Base-by-base conservation (phyloP, 2,797 vertebrate species). In the Glossophaga mutica region DNA sequence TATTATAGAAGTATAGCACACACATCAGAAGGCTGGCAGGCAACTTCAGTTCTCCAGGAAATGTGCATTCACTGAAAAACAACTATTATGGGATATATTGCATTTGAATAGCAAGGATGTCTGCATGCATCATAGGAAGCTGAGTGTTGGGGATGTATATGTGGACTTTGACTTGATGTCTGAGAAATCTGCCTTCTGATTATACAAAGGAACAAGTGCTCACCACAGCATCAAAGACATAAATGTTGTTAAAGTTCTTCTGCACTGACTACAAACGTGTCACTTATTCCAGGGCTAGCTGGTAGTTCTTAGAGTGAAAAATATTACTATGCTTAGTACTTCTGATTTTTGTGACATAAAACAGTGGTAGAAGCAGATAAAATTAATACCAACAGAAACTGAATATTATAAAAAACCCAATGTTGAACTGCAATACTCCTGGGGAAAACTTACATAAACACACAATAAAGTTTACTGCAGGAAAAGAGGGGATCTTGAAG, bases 31-130 rank as follows among this genome's bases (percentile, higher is more conserved):
- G 37, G 5, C 2, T 50, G 83, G 6, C 34, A 57, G 24, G 21
- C 9, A 71, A 68, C 22, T 2, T 32, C 42, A n/a, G 0, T 86
- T 89, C 48, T 70, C 52, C 7, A 92, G 70, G 24, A 92, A 93
- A 46, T 79, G 62, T 83, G 39, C 10, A 55, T 91, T 87, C 29
- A 57, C n/a, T 86, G 77, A 82, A 96, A 96, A 95, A 92, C 73
- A 91, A 92, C 68, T 96, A 86, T 87, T 92, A 91, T 89, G 78
- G 86, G 57, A 86, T 94, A 46, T 37, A 37, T 57, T 91, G 12
- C 48, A 44, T 89, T 94, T 70, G 88, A 94, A 95, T 83, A 46
- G 46, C 48, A 93, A 94, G 52, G 24, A 32, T 85, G 26, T 87
- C 70, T 74, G 37, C 39, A 48, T 74, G 62, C 12, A 74, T 65